Evolutionary conservation across 1,140 invertebrate species (phyloP).

Genomic region (Trichonephila clavipes): DNA sequence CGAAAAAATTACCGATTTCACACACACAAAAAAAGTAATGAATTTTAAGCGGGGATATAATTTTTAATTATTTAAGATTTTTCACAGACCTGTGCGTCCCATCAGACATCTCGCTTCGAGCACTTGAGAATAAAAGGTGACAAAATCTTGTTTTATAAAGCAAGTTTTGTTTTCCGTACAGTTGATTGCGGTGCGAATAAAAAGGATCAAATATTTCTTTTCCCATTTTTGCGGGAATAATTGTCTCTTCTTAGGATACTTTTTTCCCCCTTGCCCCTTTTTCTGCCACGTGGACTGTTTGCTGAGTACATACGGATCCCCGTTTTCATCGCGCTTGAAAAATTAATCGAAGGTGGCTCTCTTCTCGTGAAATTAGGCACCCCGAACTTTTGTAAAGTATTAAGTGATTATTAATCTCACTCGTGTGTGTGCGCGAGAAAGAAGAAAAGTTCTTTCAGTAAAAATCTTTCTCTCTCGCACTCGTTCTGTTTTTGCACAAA

Average conservation of each 20-base stretch:
- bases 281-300: background rate
- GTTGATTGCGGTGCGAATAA: background rate
- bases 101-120: conserved; percentile 11
- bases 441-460: conserved; percentile 11
- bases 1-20: background rate
- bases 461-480: background rate
- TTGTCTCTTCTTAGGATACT: background rate
- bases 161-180: background rate
- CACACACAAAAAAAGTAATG: background rate
- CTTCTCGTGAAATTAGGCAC: conserved; percentile 12
- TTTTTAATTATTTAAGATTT: background rate
- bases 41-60: background rate
- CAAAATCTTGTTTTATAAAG: background rate
- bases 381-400: conserved; percentile 2
- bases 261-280: background rate
- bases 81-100: background rate
- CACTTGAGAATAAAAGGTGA: background rate
- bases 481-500: conserved; percentile 2
- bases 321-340: conserved; percentile 13
- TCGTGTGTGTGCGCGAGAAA: background rate
- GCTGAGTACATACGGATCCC: conserved; percentile 9
- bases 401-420: conserved; percentile 43
- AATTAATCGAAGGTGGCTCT: conserved; percentile 10
- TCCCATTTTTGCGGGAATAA: background rate
- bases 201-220: background rate